These are phyloP conservation scores for Odontamblyopus rebecca DNA, from an alignment of 2,797 vertebrate species.

Conservation along the genomic window DNA sequence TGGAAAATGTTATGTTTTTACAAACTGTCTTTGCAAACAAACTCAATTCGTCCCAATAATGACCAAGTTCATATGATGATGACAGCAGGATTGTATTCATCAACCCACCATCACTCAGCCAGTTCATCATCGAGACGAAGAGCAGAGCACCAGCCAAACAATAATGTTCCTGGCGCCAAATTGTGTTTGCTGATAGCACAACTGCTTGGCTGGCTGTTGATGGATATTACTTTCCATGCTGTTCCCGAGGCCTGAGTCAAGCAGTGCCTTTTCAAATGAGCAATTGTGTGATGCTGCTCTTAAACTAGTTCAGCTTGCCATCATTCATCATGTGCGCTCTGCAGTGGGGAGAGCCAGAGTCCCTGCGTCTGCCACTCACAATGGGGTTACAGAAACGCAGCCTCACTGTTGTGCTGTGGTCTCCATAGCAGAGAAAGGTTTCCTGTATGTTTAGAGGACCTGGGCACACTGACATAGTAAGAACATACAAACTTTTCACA, in stretches of 20 bases:
- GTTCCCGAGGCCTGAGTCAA: slow-evolving; percentile 67
- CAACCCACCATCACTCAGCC: slow-evolving; percentile 64
- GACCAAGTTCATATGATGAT: slow-evolving; percentile 57
- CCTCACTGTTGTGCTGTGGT: slow-evolving; percentile 34
- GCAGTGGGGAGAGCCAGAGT: slow-evolving; percentile 52
- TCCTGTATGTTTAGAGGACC: slow-evolving; percentile 10
- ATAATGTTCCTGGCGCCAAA: slow-evolving; percentile 73
- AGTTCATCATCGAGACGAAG: slow-evolving; percentile 58
- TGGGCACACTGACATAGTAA: slow-evolving; percentile 18
- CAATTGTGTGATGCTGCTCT: slow-evolving; percentile 69
- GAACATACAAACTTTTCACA: neutral
- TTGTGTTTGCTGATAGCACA: slow-evolving; percentile 76
- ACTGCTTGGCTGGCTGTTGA: slow-evolving; percentile 76
- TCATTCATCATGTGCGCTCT: slow-evolving; percentile 69
- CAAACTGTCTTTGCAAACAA: slow-evolving; percentile 51
- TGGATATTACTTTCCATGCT: slow-evolving; percentile 74
- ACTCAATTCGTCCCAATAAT: slow-evolving; percentile 61
- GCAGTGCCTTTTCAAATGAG: slow-evolving; percentile 71
- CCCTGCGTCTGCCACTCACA: slow-evolving; percentile 62
- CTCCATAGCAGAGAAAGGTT: neutral
- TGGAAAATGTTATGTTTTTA: slow-evolving; percentile 35
- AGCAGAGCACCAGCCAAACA: slow-evolving; percentile 59
- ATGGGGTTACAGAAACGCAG: slow-evolving; percentile 50
- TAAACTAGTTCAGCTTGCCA: slow-evolving; percentile 73
- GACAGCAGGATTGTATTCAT: slow-evolving; percentile 68